Base-by-base conservation (phyloP, 2,888 invertebrate genomes). In the Pseudococcus jackbeardsleyi region DNA sequence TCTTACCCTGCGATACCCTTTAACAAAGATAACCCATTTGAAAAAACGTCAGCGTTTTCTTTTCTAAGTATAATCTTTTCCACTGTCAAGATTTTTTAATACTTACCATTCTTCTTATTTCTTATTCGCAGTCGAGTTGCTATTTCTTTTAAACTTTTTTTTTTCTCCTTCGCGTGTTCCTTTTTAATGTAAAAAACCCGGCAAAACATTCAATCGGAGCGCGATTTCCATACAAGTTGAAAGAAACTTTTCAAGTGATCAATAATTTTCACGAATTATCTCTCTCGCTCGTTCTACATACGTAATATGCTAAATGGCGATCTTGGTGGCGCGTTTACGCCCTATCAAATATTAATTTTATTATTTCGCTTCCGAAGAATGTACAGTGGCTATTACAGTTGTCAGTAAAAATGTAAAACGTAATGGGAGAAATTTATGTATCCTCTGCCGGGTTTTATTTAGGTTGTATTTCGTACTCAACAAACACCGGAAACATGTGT, bases 1-100 rank as follows among this genome's bases (percentile, higher is more conserved):
- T 87, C 79, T 50, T 72, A 72, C 86, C 50, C 72, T 11, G 64
- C 68, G 72, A 86, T 86, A 86, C 72, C 89, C 89, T 89, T 88
- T 89, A 89, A 89, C 89, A 89, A 89, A 89, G 89, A 89, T 89
- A 89, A 89, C 89, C 89, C 89, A 89, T 89, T 89, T 89, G 89
- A 89, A 89, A 87, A 89, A 89, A 89, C 86, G 89, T 89, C 89
- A 88, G 88, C 89, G 89, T 89, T 89, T 89, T 86, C 89, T 82
- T 84, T 79, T 87, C 77, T 54, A 54, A 87, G 87, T 77, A 79
- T 87, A 87, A 87, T 87, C 87, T 77, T 77, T 87, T 87, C 87
- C 77, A 79, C 87, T 50, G 87, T 79, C 87, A 77, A 87, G 87
- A 87, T 87, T 87, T 87, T 87, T 87, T 87, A 79, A 79, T 87